Base-by-base conservation (phyloP, 2,797 vertebrate species). In the Pyrocephalus nanus region DNA sequence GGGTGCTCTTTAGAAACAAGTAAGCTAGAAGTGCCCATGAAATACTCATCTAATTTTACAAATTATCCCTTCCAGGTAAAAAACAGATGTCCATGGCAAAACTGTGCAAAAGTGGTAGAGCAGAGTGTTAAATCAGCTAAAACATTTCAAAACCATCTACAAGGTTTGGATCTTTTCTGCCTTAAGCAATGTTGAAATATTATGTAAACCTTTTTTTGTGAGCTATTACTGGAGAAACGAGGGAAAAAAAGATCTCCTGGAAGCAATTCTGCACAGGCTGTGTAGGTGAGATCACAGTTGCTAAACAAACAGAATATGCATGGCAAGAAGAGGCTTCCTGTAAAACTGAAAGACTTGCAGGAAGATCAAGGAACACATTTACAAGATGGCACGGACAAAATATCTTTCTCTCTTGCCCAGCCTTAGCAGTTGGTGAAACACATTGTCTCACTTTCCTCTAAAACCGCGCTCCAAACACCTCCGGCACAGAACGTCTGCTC, bases 211-310 rank as follows among this genome's bases (percentile, higher is more conserved):
- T 82, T 96, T 96, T 60, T 94, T 93, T 79, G 67, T 55, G 65
- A 93, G 83, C 71, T 90, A 92, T 76, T 92, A 71, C 64, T 91
- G 81, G 25, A 95, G 83, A 92, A 92, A 84, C 8, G 9, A 93
- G 34, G 8, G 2, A 1, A 45, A 79, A 91, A 74, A 92, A 78
- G 14, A 69, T 82, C 53, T 62, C 80, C 75, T 90, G 88, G 93
- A 95, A 95, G 50, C 15, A 71, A 62, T 74, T 89, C 50, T 72
- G 74, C 75, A 66, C 40, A 90, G 58, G 57, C 83, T 69, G 27
- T 48, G 60, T 92, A 96, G 83, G 88, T 96, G 96, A 96, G 93
- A 95, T 94, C 83, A 94, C 93, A 94, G 77, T 1, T 96, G 86
- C 74, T 95, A 81, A 86, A 71, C 88, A 95, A 96, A 87, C 62